Evolutionary conservation across 1,140 invertebrate genomes (phyloP).

Genomic region (Eupristina koningsbergeri): DNA sequence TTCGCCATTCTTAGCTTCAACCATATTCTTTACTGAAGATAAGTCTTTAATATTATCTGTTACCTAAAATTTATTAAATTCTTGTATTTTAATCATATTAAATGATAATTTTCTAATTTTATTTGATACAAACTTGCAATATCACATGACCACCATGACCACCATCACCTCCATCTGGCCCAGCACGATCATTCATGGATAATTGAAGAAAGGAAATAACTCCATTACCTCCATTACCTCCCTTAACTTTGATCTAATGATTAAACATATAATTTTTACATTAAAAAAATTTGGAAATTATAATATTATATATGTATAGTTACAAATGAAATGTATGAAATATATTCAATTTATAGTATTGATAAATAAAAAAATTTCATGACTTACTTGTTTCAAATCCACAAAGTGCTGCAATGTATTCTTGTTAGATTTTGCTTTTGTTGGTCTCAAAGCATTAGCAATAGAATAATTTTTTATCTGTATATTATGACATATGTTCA

Average conservation of each 20-base stretch:
- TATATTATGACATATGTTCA: conserved; percentile 45
- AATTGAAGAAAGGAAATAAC: conserved; percentile 87
- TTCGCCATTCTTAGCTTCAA: conserved; percentile 80
- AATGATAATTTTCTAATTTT: background rate
- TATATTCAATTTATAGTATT: no score
- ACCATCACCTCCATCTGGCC: conserved; percentile 97
- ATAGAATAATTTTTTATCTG: conserved; percentile 28
- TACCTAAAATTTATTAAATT: conserved; percentile 69
- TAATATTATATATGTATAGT: background rate
- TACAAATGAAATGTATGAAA: background rate
- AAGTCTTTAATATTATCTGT: conserved; percentile 81
- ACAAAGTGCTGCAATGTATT: conserved; percentile 77
- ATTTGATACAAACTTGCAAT: conserved; percentile 77
- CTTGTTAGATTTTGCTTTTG: conserved; percentile 73
- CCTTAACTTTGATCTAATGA: conserved; percentile 76
- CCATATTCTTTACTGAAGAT: conserved; percentile 77
- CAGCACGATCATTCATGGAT: conserved; percentile 88
- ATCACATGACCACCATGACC: conserved; percentile 98
- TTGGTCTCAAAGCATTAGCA: conserved; percentile 69
- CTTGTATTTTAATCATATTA: background rate
- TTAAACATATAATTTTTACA: conserved; percentile 10
- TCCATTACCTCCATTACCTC: conserved; percentile 94
- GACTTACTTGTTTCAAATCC: conserved; percentile 76
- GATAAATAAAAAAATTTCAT: background rate
- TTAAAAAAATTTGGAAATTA: background rate